Conservation (phyloP, 2,888 invertebrate species). For the Lasioglossum malachurum region DNA sequence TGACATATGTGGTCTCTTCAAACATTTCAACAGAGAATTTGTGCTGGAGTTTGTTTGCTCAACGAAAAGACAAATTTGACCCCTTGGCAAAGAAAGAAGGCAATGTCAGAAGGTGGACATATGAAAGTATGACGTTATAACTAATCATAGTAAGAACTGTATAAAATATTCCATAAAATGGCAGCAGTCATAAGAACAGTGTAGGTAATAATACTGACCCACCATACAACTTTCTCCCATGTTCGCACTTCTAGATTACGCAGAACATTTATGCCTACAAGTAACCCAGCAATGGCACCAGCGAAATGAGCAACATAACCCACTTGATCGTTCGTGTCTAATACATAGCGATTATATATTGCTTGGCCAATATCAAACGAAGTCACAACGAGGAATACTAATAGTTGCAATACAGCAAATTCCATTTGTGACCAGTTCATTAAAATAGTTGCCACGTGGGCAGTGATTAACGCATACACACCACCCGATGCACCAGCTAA, state of each 20-base stretch:
- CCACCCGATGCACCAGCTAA: constrained; percentile 98
- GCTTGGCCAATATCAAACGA: constrained; percentile 95
- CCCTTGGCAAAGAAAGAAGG: neutral
- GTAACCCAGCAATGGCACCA: constrained; percentile 94
- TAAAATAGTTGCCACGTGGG: constrained; percentile 96
- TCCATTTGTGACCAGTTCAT: constrained; percentile 99
- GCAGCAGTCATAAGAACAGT: constrained; percentile 90
- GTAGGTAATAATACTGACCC: constrained; percentile 91
- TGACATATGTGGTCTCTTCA: neutral
- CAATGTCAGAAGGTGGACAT: neutral
- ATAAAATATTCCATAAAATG: constrained; percentile 90
- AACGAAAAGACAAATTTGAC: constrained; percentile 3
- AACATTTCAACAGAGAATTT: neutral
- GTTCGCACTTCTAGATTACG: constrained; percentile 92
- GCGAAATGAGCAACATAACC: constrained; percentile 98
- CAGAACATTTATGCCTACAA: constrained; percentile 94
- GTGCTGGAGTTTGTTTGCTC: neutral
- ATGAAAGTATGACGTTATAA: neutral
- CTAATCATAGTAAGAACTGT: constrained; percentile 86
- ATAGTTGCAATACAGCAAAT: constrained; percentile 93
- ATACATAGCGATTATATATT: constrained; percentile 94
- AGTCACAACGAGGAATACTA: constrained; percentile 93
- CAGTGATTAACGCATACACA: constrained; percentile 96
- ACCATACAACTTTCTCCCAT: constrained; percentile 94
- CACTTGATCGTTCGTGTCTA: constrained; percentile 90